Percentiles rank a stretch among this genome's conserved stretches.
phyloP scores from a whole-genome alignment of 53 echinoderm and acorn worm species.

The Antedon mediterranea region DNA sequence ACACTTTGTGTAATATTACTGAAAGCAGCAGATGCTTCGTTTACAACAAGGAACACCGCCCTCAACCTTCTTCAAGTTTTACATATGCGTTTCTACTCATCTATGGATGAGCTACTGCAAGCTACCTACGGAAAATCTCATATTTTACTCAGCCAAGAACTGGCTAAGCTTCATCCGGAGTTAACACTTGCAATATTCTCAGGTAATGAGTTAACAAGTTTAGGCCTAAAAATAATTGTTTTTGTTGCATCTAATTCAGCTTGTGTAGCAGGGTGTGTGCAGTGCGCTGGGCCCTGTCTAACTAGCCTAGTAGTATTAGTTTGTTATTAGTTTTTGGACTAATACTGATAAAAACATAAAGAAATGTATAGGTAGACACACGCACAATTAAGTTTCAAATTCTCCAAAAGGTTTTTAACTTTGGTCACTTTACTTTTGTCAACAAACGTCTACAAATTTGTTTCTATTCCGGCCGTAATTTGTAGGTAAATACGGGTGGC shows the following conservation, averaged over 20 bases:
- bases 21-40: conserved; percentile 85
- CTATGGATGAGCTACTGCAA: conserved; percentile 24
- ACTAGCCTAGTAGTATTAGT: no score
- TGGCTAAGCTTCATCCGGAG: conserved; percentile 89
- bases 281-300: no score
- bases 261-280: no score
- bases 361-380: no score
- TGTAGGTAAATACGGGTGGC: no score
- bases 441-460: no score
- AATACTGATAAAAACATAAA: no score
- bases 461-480: no score
- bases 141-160: conserved; percentile 50
- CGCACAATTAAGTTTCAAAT: no score
- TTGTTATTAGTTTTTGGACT: no score
- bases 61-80: conserved; percentile 78
- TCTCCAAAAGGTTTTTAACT: no score
- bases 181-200: conserved; percentile 78
- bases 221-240: background rate
- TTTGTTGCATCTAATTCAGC: background rate
- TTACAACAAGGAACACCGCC: conserved; percentile 53
- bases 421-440: no score
- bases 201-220: conserved; percentile 26
- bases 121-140: conserved; percentile 97
- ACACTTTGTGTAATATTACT: conserved; percentile 73
- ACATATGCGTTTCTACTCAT: conserved; percentile 73